Evolutionary conservation across 1,140 invertebrate genomes (phyloP), one percentile per base, ranked within the genome.

Genomic region (Cyclargus thomasi): DNA sequence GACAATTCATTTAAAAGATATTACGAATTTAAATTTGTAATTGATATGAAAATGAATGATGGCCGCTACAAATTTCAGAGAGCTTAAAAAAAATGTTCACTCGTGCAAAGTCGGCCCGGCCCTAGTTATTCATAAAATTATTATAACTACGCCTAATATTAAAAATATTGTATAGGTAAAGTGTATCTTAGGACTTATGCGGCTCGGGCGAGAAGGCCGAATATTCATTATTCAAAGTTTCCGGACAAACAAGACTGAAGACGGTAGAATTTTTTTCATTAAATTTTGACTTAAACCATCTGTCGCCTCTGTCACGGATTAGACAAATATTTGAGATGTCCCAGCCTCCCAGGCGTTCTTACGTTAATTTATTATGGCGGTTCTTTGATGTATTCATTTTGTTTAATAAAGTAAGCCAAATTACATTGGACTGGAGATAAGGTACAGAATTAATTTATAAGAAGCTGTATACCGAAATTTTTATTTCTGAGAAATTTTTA

Each of bases 211-310:
- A 55, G 35, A 65, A 63, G 66, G 63, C 64, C 68, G 53, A 63
- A 55, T 64, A 36, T 71, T 68, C 67, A 63, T 68, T 65, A 65
- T 53, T 39, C 55, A 11, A 59, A 59, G 55, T 20, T 59, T 21
- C 55, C 55, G 55, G 74, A 75, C 76, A 85, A 80, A 82, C 80
- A 82, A 74, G 70, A 72, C 36, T 64, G 67, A 82, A 74, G 70
- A 73, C 36, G 65, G 67, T 70, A 65, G 72, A 74, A 78, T 78
- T 83, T 85, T 85, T 83, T 82, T 83, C 83, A 82, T 85, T 80
- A 81, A 80, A 80, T 77, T 82, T 85, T 83, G 83, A 85, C 79
- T 82, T 75, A 76, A 74, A 75, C 75, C 79, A 80, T 82, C 79
- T 84, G 81, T 69, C 78, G 55, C 55, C 55, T 59, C 55, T 75